phyloP scores from a whole-genome alignment of 2,113 vertebrate genomes.

The Chinchilla lanigera region DNA sequence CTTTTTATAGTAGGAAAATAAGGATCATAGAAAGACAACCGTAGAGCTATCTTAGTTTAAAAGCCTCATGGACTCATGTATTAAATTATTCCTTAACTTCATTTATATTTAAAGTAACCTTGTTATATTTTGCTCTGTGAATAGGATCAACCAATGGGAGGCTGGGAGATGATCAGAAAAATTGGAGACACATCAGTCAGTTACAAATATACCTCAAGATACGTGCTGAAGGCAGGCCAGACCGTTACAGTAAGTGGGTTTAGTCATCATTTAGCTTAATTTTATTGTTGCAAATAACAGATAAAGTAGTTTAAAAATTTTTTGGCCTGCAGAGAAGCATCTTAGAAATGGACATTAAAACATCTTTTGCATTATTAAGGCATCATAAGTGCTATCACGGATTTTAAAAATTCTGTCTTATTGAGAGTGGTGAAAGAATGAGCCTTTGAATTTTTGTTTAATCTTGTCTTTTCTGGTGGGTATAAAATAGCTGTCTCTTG shows the following conservation, averaged over 20 bases:
- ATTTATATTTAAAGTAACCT: conserved; percentile 11
- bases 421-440: background rate
- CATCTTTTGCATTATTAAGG: background rate
- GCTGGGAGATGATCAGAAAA: conserved; percentile 91
- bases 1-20: conserved; percentile 41
- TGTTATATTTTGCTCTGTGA: conserved; percentile 48
- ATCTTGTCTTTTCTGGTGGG: background rate
- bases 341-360: conserved; percentile 52
- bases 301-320: background rate
- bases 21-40: background rate
- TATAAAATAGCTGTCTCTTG: background rate
- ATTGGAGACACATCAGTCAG: conserved; percentile 88
- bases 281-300: background rate
- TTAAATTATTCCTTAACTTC: background rate
- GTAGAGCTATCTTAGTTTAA: background rate
- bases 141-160: conserved; percentile 96
- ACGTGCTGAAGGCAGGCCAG: conserved; percentile 93
- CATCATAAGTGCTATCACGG: conserved; percentile 28
- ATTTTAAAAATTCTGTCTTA: background rate
- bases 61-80: background rate
- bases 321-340: background rate
- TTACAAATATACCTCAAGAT: conserved; percentile 95
- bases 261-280: conserved; percentile 8
- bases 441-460: conserved; percentile 53
- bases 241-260: conserved; percentile 92